Evolutionary conservation across 1,140 invertebrate genomes (phyloP), one percentile per base, ranked within the genome.

Genomic region (Lanistes nyassanus): DNA sequence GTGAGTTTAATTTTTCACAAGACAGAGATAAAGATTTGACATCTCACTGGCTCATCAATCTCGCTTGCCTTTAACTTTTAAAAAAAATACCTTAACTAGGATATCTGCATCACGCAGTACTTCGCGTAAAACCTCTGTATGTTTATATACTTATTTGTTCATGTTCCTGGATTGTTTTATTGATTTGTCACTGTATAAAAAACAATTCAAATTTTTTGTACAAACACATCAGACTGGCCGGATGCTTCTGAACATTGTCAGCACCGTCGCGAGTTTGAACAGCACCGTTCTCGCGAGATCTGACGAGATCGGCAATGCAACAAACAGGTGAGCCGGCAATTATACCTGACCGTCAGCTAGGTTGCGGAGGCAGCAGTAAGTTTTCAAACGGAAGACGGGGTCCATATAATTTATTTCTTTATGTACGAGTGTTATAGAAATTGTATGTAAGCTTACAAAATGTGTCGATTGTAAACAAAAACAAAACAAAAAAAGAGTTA

Each of bases 271-370:
- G 0, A 29, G 11, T 0, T 11, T 58, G 34, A 58, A 71, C 68
- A 21, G n/a, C 31, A 58, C 31, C 11, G 34, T 58, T 2, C 56
- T 77, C 23, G 55, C 56, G 13, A 34, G 31, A 23, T 64, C 76
- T 7, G 56, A 77, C n/a, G 37, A 56, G 6, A 29, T 56, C 5
- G 76, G 76, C 31, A 77, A 71, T 26, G 62, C 69, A 1, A 77
- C 69, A 6, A 67, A 65, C 62, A 71, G 76, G 76, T 77, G 72
- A 3, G 11, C 42, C 19, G 9, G 39, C 16, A 3, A 29, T 60
- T 36, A n/a, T n/a, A 53, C n/a, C n/a, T 47, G 39, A 39, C n/a
- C 3, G 19, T 16, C n/a, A 36, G 13, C 19, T n/a, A 39, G 34
- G n/a, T 36, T n/a, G 29, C n/a, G n/a, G n/a, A n/a, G n/a, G n/a